Base-by-base conservation (phyloP, 2,797 vertebrate genomes). In the Parotocinclus haroldoi region DNA sequence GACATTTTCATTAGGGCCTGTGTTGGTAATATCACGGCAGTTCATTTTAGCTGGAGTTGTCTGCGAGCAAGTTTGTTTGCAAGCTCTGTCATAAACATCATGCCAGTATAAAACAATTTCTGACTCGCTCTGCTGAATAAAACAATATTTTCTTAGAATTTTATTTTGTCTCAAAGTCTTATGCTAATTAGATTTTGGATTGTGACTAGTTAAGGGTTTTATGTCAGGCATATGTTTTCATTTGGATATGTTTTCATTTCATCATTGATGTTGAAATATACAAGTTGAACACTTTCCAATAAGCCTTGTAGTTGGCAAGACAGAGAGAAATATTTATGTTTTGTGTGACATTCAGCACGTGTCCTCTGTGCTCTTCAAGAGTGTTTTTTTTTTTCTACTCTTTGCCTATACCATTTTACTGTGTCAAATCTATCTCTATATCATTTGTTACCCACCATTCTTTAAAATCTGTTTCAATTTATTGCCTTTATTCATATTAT, bases 1-100 rank as follows among this genome's bases (percentile, higher is more conserved):
- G 9, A 17, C 54, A 48, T 40, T 53, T 66, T 66, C 44, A 72
- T 67, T 52, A 72, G 51, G 38, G 62, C 19, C 46, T 62, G 45
- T 50, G 66, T 49, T 9, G 46, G 52, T 67, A 62, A 62, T 18
- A 50, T 51, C 48, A 54, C 62, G 44, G 50, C 38, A 56, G 57
- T 55, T 56, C n/a, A 61, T 70, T 70, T 50, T 57, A 56, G 13
- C 42, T 48, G 19, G 14, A 63, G 42, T 38, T 65, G 52, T 50
- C 48, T 50, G 13, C 5, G 9, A 50, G 48, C 48, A 8, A 14
- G 13, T 50, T 50, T 50, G 48, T 50, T 50, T 8, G 48, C 1
- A n/a, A 14, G 48, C 48, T 14, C 48, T 16, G 48, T 50, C n/a
- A n/a, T 50, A 6, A 13, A 14, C 4, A 14, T n/a, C 14, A 2